Conservation (phyloP, 2,888 invertebrate genomes). For the Cepaea hortensis region DNA sequence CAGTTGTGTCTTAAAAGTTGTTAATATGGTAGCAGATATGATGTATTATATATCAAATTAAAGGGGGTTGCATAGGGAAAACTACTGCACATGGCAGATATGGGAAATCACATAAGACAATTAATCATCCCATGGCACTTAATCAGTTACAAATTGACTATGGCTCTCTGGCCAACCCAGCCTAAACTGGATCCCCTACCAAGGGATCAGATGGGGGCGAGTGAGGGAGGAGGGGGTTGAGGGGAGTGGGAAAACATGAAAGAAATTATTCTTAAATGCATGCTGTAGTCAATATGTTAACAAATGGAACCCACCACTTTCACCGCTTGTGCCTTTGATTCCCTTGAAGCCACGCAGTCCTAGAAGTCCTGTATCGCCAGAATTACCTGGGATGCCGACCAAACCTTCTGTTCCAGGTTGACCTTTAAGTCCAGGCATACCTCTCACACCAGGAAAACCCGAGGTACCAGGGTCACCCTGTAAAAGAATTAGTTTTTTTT, state of each 20-base stretch:
- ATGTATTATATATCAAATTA: too few species aligned
- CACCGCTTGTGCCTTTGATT: constrained; percentile 53
- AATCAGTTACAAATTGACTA: too few species aligned
- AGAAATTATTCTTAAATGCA: not conserved
- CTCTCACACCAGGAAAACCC: constrained; percentile 18
- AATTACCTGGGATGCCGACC: constrained; percentile 23
- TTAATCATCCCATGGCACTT: too few species aligned
- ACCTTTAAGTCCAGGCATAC: constrained; percentile 26
- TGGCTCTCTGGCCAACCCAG: too few species aligned
- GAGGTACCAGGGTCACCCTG: constrained; percentile 19
- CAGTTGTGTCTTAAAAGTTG: too few species aligned
- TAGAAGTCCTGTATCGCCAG: constrained; percentile 9
- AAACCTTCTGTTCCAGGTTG: constrained; percentile 27
- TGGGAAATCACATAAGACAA: too few species aligned
- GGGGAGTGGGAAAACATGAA: not conserved
- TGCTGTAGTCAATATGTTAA: not conserved
- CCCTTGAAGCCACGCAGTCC: constrained; percentile 55
- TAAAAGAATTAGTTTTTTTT: not conserved
- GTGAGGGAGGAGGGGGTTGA: not conserved
- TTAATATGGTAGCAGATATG: too few species aligned
- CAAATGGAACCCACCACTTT: constrained; percentile 16
- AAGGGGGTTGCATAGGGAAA: too few species aligned
- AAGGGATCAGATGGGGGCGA: not conserved
- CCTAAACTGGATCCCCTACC: too few species aligned
- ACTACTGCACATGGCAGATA: too few species aligned